Evolutionary conservation across 2,797 vertebrate genomes (phyloP), one percentile per base, ranked within the genome.

Genomic region (Sebastes flavidus): DNA sequence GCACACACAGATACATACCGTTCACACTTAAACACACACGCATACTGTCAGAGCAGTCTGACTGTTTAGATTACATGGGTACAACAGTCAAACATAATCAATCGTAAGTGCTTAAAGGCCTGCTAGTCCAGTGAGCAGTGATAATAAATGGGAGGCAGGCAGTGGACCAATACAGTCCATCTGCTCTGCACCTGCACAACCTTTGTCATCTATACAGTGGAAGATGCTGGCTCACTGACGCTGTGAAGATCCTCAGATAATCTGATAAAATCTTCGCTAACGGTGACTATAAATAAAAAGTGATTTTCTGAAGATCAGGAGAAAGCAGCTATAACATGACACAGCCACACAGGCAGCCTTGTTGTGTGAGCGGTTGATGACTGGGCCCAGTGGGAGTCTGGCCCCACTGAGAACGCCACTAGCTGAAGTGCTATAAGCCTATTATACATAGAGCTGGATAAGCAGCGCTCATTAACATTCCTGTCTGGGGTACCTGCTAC

Each of bases 391-490:
- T 66, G 65, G 75, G 88, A 82, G 90, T 74, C 76, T 81, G 88
- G 88, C 78, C 68, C 68, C 42, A 12, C 8, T 73, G 71, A 79
- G 81, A 90, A 73, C 65, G 42, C 65, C 58, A 24, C 78, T 85
- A 65, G 79, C 67, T 69, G 62, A 82, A 84, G 91, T 89, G 91
- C 86, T 84, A 77, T 92, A 94, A 95, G 88, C 94, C 91, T 90
- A 93, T 94, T 92, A 93, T 85, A 86, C 77, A 72, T 78, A 84
- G 82, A 92, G 86, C 88, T 89, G 91, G 88, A 91, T 85, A 87
- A 88, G 83, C 79, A 91, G 77, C 10, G 32, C 91, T 95, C 90
- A 90, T 94, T 92, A 95, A 94, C 88, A 94, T 93, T 95, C 92
- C 92, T 93, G 92, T 93, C 92, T 92, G 92, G 86, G 84, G 92